These are phyloP conservation scores for Acleris sparsana DNA, from an alignment of 2,888 invertebrate species.

Conservation along the genomic window DNA sequence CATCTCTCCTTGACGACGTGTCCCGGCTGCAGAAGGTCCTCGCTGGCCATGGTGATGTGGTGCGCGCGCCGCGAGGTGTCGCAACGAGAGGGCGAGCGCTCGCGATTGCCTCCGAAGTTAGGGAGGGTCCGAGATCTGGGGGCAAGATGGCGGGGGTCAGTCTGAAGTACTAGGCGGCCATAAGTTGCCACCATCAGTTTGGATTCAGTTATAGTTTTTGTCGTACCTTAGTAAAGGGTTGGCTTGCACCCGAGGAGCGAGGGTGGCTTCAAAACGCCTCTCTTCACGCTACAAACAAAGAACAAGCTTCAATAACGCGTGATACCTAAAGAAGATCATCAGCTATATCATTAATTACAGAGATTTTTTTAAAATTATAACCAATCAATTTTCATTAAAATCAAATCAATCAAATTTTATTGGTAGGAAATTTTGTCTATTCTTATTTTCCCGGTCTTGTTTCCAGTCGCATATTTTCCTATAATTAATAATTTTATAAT, in stretches of 20 bases:
- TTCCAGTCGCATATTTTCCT: too few species aligned
- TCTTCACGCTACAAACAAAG: conserved; percentile 64
- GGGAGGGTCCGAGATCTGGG: conserved; percentile 78
- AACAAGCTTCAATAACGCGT: too few species aligned
- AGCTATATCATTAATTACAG: too few species aligned
- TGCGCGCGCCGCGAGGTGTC: conserved; percentile 78
- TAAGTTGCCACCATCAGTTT: too few species aligned
- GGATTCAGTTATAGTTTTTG: not conserved
- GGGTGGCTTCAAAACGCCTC: conserved; percentile 65
- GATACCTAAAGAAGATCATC: too few species aligned
- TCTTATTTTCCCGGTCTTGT: too few species aligned
- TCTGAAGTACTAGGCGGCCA: too few species aligned
- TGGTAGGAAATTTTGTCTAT: too few species aligned
- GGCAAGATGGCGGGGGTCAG: not conserved
- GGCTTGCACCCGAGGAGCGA: conserved; percentile 64
- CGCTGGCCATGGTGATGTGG: conserved; percentile 94
- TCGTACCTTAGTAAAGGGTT: conserved; percentile 74
- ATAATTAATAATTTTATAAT: too few species aligned
- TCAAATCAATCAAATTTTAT: too few species aligned
- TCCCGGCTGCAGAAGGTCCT: conserved; percentile 97
- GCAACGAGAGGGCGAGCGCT: conserved; percentile 67
- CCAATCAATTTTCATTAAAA: too few species aligned
- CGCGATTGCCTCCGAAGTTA: conserved; percentile 69
- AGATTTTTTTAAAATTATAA: too few species aligned
- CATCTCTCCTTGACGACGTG: conserved; percentile 99